A percentile compares a stretch with the other conserved stretches of the same genome.
phyloP scores from a whole-genome alignment of 2,113 vertebrate genomes.

The Cromileptes altivelis region DNA sequence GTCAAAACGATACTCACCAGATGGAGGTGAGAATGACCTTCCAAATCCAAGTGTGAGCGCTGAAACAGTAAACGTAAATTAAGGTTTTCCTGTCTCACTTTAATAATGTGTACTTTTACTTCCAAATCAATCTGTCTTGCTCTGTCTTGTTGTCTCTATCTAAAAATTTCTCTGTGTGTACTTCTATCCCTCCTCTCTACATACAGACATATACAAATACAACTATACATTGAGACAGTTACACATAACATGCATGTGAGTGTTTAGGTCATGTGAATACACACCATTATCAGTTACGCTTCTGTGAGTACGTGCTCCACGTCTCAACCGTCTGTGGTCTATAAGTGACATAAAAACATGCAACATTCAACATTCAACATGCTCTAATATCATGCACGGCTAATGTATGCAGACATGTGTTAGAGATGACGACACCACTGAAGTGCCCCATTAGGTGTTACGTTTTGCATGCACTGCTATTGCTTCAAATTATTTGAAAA shows the following conservation, averaged over 20 bases:
- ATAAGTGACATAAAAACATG: slow-evolving; percentile 62
- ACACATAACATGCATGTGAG: slow-evolving; percentile 16
- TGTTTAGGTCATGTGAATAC: slow-evolving; percentile 14
- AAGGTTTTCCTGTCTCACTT: not conserved
- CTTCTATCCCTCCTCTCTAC: not conserved
- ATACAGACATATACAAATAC: not conserved
- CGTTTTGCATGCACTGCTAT: not conserved
- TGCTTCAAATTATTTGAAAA: not conserved
- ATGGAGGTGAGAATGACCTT: not conserved
- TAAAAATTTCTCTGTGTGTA: not conserved
- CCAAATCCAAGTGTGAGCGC: not conserved
- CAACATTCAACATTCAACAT: slow-evolving; percentile 60
- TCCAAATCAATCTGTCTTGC: too few species aligned
- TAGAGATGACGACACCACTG: not conserved
- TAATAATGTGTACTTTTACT: not conserved
- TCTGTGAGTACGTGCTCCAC: not conserved
- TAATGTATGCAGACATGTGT: not conserved
- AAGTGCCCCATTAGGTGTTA: too few species aligned
- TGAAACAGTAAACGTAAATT: slow-evolving; percentile 22
- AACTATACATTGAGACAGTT: not conserved
- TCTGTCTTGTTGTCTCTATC: too few species aligned
- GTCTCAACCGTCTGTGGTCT: slow-evolving; percentile 60
- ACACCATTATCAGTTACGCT: not conserved
- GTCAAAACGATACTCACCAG: not conserved
- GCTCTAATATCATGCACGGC: slow-evolving; percentile 49